A percentile compares a stretch with the other conserved stretches of the same genome.
Conservation (phyloP, 2,888 invertebrate genomes). For the Heliconius ismenius region DNA sequence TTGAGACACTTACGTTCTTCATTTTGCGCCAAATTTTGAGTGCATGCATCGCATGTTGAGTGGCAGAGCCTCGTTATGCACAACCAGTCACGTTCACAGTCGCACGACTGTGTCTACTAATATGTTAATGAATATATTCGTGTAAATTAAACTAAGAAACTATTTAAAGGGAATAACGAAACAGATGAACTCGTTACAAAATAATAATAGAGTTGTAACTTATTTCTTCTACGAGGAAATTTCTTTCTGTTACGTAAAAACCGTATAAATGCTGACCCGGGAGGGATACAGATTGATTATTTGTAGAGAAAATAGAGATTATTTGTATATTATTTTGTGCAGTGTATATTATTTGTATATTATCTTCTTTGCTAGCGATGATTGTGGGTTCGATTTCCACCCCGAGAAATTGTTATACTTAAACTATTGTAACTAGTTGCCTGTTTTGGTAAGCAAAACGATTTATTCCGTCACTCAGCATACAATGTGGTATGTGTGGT, state of each 20-base stretch:
- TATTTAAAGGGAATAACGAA: neutral
- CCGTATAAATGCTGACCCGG: neutral
- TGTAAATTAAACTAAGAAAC: neutral
- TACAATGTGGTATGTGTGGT: neutral
- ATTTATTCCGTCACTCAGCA: neutral
- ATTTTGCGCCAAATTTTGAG: too few species aligned
- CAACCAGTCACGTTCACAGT: too few species aligned
- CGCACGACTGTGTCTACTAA: too few species aligned
- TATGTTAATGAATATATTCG: too few species aligned
- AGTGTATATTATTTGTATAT: neutral
- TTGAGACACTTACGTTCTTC: too few species aligned
- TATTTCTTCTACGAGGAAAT: slow-evolving; percentile 4
- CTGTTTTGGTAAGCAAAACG: too few species aligned
- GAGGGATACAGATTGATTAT: neutral
- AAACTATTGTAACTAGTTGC: too few species aligned
- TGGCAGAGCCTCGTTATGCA: too few species aligned
- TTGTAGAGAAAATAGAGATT: neutral
- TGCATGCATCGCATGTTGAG: too few species aligned
- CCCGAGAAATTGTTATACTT: too few species aligned
- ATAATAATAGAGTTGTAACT: slow-evolving; percentile 12
- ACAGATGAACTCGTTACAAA: neutral
- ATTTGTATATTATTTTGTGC: neutral
- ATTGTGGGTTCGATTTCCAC: neutral
- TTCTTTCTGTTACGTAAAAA: neutral
- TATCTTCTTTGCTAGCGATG: too few species aligned